Percentiles rank a stretch among this genome's conserved stretches.
Conservation (phyloP, 2,888 invertebrate genomes). For the Smittia aterrima region DNA sequence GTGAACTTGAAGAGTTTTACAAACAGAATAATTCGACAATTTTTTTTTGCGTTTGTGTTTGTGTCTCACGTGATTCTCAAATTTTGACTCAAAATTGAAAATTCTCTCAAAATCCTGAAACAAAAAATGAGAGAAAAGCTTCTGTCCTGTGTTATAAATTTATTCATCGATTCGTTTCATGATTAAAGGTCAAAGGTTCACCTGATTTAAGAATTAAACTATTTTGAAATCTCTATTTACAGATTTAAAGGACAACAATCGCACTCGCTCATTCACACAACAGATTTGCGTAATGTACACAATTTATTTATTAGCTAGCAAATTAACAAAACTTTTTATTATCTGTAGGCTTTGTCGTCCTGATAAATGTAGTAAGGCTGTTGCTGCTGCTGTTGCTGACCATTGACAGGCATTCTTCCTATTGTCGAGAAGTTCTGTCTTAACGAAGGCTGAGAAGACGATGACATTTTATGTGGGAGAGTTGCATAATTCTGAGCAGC, state of each 20-base stretch:
- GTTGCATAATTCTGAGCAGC: constrained; percentile 63
- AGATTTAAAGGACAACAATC: neutral
- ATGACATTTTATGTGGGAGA: constrained; percentile 63
- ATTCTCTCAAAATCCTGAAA: too few species aligned
- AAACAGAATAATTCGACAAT: too few species aligned
- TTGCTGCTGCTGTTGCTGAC: constrained; percentile 46
- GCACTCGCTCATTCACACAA: constrained; percentile 11
- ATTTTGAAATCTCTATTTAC: too few species aligned
- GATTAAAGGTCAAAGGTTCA: too few species aligned
- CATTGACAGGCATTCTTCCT: constrained; percentile 61
- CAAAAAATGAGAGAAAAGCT: too few species aligned
- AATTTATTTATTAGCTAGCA: constrained; percentile 46
- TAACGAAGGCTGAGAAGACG: constrained; percentile 49
- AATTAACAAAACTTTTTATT: constrained; percentile 46
- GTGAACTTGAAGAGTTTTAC: too few species aligned
- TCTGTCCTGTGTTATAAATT: too few species aligned
- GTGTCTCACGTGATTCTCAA: too few species aligned
- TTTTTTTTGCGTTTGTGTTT: too few species aligned
- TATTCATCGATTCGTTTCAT: too few species aligned
- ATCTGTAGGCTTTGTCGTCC: constrained; percentile 54
- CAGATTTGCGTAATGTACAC: constrained; percentile 49
- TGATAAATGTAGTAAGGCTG: constrained; percentile 53
- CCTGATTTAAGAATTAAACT: too few species aligned
- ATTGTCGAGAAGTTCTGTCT: constrained; percentile 60
- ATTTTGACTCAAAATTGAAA: too few species aligned